These are phyloP conservation scores for Stenodema calcarata DNA, from an alignment of 2,888 invertebrate species.

Conservation along the genomic window DNA sequence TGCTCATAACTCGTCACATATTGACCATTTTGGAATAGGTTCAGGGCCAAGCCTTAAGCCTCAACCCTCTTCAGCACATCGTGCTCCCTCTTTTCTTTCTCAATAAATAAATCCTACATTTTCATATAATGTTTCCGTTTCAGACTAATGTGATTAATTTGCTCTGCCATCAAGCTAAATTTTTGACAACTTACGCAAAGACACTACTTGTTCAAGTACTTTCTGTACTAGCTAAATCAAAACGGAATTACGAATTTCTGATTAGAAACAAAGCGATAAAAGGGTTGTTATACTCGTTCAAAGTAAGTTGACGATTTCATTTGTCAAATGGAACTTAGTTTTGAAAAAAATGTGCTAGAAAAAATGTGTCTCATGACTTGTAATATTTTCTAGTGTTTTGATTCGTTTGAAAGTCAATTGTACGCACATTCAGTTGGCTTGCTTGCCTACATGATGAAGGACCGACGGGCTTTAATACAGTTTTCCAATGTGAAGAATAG, in stretches of 20 bases:
- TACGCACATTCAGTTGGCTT: conserved; percentile 36
- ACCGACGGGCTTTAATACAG: conserved; percentile 33
- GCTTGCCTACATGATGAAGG: conserved; percentile 38
- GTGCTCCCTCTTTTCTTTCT: too few species aligned
- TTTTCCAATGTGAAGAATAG: conserved; percentile 44
- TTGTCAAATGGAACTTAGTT: not conserved
- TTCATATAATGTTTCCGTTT: not conserved
- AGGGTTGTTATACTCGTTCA: conserved; percentile 35
- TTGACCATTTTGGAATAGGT: too few species aligned
- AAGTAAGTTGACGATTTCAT: not conserved
- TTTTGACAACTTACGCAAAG: conserved; percentile 38
- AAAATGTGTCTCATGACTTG: too few species aligned
- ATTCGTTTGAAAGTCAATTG: conserved; percentile 35
- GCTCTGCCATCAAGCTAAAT: conserved; percentile 40
- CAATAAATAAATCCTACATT: not conserved
- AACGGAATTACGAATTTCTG: conserved; percentile 36
- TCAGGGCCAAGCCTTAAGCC: too few species aligned
- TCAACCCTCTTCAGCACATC: too few species aligned
- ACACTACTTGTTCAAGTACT: conserved; percentile 40
- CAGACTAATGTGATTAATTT: conserved; percentile 39
- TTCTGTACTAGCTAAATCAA: conserved; percentile 20
- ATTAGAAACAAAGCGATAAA: conserved; percentile 38
- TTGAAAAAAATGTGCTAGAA: too few species aligned
- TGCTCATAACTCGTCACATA: too few species aligned
- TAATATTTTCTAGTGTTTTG: conserved; percentile 32